Percentiles rank a stretch among this genome's conserved stretches.
These are phyloP conservation scores for Microtus californicus DNA, from an alignment of 2,797 vertebrate genomes.

Conservation along the genomic window DNA sequence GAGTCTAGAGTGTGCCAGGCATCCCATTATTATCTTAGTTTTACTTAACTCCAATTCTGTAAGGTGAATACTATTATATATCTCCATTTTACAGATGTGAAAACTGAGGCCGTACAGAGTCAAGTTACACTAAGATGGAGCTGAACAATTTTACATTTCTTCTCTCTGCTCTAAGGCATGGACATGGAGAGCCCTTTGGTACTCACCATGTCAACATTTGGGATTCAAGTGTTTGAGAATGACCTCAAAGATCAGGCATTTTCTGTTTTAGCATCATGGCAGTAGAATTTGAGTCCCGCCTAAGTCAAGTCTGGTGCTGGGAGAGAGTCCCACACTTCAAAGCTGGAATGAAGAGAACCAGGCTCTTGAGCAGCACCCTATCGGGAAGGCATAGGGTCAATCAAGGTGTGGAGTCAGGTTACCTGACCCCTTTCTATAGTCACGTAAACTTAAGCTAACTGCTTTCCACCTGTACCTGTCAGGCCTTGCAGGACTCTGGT, in stretches of 20 bases:
- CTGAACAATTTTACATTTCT: slow-evolving; percentile 23
- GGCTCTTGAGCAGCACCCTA: background rate
- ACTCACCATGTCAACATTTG: slow-evolving; percentile 30
- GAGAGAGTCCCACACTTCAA: background rate
- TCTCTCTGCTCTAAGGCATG: background rate
- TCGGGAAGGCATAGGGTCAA: background rate
- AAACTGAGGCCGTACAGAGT: background rate
- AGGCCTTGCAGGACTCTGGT: slow-evolving; percentile 17
- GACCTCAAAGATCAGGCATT: background rate
- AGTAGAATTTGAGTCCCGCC: slow-evolving; percentile 38
- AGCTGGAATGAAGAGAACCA: background rate
- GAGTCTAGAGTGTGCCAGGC: background rate
- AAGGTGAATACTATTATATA: background rate
- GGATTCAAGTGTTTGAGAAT: slow-evolving; percentile 20
- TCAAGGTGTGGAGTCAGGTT: background rate
- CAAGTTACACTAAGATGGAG: background rate
- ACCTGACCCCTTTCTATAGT: background rate
- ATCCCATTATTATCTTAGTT: background rate
- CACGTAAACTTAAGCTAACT: slow-evolving; percentile 1
- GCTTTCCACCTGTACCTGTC: slow-evolving; percentile 18
- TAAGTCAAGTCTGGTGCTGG: background rate
- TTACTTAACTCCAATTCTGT: slow-evolving; percentile 14
- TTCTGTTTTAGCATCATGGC: background rate
- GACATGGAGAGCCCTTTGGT: background rate
- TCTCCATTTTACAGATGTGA: background rate